Evolutionary conservation across 1,140 invertebrate species (phyloP), one percentile per base, ranked within the genome.

Genomic region (Drosophila ohnishii): DNA sequence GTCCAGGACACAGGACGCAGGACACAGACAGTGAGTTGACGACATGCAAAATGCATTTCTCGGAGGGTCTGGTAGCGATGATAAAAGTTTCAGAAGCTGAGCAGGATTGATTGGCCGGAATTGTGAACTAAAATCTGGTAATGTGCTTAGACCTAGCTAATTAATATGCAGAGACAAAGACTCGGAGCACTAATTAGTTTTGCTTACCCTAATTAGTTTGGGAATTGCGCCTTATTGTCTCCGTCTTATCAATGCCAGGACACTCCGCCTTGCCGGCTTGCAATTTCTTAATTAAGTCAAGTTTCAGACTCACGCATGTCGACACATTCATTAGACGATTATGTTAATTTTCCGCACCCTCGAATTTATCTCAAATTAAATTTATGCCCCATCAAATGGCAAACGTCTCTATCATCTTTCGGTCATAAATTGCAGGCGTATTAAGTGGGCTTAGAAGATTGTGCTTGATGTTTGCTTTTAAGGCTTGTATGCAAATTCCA

Each of bases 11-110:
- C 22, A 30, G 22, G n/a, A 25, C 14, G 16, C 28, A 40, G 61
- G 45, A 82, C 57, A 47, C 63, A 30, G 58, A 22, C 22, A 25
- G 25, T 22, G 51, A 74, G 50, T 77, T 66, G 78, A 75, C 57
- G 55, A 74, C 76, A 75, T 86, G 64, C 79, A 83, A 77, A 62
- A 87, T 72, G 72, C 73, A 77, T 77, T 34, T 37, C 10, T 51
- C 19, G 32, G 8, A 32, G 37, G 42, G 50, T 30, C 39, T 47
- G 53, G 13, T 32, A 30, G 25, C 64, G 60, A 63, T 75, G 67
- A 78, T 84, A 75, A 85, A 85, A 81, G 37, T 85, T 85, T 64
- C 82, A 81, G 48, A n/a, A 47, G 56, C 32, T n/a, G 56, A 56
- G 42, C 48, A 50, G 13, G 82, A 82, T 86, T 81, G 82, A 82